Conservation (phyloP, 2,888 invertebrate genomes). For the Limenitis camilla region DNA sequence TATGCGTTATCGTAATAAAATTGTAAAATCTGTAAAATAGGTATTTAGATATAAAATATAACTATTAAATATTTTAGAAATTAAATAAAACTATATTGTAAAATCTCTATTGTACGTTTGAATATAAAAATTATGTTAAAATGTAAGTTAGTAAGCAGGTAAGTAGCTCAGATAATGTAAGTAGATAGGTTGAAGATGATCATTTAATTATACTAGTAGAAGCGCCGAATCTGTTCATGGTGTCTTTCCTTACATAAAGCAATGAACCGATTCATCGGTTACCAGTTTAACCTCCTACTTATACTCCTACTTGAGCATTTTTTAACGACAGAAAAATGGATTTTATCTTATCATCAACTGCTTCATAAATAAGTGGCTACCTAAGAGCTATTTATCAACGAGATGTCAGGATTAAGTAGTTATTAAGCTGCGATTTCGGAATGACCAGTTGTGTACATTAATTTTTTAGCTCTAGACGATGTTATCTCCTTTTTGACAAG, state of each 20-base stretch:
- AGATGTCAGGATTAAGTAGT: constrained; percentile 38
- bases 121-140: too few species aligned
- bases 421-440: constrained; percentile 37
- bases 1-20: too few species aligned
- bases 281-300: constrained; percentile 9
- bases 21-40: too few species aligned
- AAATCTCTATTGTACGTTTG: too few species aligned
- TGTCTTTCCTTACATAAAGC: background rate
- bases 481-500: constrained; percentile 24
- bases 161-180: too few species aligned
- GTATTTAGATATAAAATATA: too few species aligned
- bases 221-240: too few species aligned
- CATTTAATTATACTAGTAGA: too few species aligned
- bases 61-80: too few species aligned
- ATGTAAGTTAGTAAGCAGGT: too few species aligned
- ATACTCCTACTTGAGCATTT: constrained; percentile 13
- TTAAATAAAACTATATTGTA: too few species aligned
- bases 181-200: too few species aligned
- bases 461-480: constrained; percentile 19
- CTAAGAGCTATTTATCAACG: constrained; percentile 30
- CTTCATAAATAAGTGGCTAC: constrained; percentile 23
- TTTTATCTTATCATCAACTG: constrained; percentile 27
- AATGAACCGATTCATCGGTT: background rate
- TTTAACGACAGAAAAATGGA: constrained; percentile 16
- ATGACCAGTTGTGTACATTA: constrained; percentile 29